Conservation (phyloP, 2,888 invertebrate species). For the Lasioglossum zephyrum region DNA sequence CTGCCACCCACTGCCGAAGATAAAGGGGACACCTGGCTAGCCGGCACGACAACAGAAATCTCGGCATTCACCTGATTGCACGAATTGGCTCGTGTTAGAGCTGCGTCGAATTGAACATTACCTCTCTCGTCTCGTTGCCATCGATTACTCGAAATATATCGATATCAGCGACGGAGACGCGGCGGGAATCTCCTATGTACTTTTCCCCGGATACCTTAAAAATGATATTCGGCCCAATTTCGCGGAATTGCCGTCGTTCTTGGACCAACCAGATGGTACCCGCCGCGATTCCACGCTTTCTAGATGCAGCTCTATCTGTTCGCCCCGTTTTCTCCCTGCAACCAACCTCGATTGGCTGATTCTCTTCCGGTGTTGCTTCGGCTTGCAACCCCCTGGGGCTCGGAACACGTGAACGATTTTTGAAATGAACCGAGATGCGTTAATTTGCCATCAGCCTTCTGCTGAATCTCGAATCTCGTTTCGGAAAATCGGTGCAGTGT, state of each 20-base stretch:
- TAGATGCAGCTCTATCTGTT: background rate
- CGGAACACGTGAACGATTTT: conserved; percentile 49
- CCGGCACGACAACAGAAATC: conserved; percentile 1
- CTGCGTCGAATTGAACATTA: conserved; percentile 62
- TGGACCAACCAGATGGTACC: conserved; percentile 43
- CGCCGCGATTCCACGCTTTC: conserved; percentile 32
- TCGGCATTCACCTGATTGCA: conserved; percentile 65
- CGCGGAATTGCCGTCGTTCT: conserved; percentile 59
- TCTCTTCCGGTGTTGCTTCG: conserved; percentile 8
- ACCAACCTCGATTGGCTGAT: conserved; percentile 13
- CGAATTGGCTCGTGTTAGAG: conserved; percentile 63
- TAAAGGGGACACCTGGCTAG: background rate
- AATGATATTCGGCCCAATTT: conserved; percentile 72
- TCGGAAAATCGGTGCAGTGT: background rate
- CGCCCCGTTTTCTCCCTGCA: background rate
- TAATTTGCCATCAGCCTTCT: conserved; percentile 18
- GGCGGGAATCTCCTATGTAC: conserved; percentile 55
- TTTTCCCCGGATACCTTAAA: conserved; percentile 67
- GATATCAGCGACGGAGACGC: conserved; percentile 57
- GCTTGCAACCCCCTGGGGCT: conserved; percentile 15
- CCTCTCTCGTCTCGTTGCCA: background rate
- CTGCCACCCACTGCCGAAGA: background rate
- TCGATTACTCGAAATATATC: conserved; percentile 43
- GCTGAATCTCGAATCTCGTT: conserved; percentile 5
- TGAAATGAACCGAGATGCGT: conserved; percentile 25